Evolutionary conservation across 1,140 invertebrate genomes (phyloP).

Genomic region (Lordiphosa clarofinis): DNA sequence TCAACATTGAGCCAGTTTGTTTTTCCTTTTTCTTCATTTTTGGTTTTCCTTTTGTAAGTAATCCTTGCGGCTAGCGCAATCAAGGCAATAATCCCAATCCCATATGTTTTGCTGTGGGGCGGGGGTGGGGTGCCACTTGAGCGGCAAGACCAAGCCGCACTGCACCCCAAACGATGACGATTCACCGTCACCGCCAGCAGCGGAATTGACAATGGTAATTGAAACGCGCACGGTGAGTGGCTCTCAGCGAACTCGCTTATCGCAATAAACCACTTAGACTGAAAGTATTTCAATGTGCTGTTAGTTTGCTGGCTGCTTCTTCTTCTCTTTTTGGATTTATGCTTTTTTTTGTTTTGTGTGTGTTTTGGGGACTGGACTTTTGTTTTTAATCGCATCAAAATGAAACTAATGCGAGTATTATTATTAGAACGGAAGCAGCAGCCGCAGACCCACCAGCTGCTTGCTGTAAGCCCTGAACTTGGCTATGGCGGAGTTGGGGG

Average conservation of each 20-base stretch:
- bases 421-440: slow-evolving; percentile 61
- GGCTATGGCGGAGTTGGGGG: slow-evolving; percentile 19
- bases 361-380: slow-evolving; percentile 21
- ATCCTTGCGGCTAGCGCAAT: slow-evolving; percentile 52
- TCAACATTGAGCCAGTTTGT: not conserved
- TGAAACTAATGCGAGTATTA: slow-evolving; percentile 70
- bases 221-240: slow-evolving; percentile 58
- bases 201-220: slow-evolving; percentile 69
- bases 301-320: slow-evolving; percentile 24
- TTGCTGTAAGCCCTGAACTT: slow-evolving; percentile 14
- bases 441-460: slow-evolving; percentile 6
- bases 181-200: slow-evolving; percentile 6
- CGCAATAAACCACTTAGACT: slow-evolving; percentile 66
- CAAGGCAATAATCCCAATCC: slow-evolving; percentile 51
- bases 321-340: not conserved
- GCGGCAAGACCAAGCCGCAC: slow-evolving; percentile 2
- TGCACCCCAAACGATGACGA: not conserved
- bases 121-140: slow-evolving; percentile 49
- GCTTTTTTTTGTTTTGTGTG: not conserved
- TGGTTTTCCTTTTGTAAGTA: slow-evolving; percentile 15
- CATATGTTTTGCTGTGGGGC: slow-evolving; percentile 19
- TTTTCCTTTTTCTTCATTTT: slow-evolving; percentile 3
- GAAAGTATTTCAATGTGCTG: slow-evolving; percentile 50
- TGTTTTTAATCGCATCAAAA: slow-evolving; percentile 67
- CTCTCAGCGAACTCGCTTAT: slow-evolving; percentile 53